Conservation (phyloP, 2,113 vertebrate genomes). For the Mustela nigripes region DNA sequence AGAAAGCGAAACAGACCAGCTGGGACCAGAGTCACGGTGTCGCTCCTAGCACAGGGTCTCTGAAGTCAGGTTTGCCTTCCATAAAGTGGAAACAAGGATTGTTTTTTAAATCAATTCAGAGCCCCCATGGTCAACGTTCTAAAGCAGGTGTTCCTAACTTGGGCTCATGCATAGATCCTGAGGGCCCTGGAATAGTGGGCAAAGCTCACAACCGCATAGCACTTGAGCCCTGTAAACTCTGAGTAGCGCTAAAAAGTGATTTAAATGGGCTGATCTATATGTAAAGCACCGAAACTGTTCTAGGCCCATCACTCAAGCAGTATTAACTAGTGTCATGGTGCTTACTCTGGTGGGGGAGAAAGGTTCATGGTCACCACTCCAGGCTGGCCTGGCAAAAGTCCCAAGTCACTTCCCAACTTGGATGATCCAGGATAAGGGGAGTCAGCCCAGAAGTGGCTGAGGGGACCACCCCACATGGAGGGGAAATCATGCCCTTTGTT, state of each 20-base stretch:
- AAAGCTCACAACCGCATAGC: not conserved
- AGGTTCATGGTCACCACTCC: not conserved
- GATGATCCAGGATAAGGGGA: not conserved
- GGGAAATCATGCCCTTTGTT: not conserved
- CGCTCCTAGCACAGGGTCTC: not conserved
- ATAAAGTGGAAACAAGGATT: not conserved
- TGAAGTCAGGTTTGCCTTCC: not conserved
- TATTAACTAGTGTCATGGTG: accelerated
- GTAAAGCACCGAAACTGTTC: not conserved
- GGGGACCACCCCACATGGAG: not conserved
- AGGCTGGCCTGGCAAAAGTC: not conserved
- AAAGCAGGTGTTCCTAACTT: not conserved
- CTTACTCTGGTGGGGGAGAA: not conserved
- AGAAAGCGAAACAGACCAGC: accelerated
- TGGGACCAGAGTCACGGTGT: too few relatives aligned
- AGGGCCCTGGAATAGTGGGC: not conserved
- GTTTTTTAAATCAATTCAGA: not conserved
- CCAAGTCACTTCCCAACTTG: not conserved
- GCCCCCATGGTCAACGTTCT: not conserved
- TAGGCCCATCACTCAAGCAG: accelerated
- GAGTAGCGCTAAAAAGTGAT: accelerated
- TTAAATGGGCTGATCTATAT: not conserved
- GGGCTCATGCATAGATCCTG: not conserved
- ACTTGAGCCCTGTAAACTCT: not conserved
- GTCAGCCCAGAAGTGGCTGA: not conserved